Evolutionary conservation across 2,113 vertebrate genomes (phyloP).

Genomic region (Ptyas mucosa): DNA sequence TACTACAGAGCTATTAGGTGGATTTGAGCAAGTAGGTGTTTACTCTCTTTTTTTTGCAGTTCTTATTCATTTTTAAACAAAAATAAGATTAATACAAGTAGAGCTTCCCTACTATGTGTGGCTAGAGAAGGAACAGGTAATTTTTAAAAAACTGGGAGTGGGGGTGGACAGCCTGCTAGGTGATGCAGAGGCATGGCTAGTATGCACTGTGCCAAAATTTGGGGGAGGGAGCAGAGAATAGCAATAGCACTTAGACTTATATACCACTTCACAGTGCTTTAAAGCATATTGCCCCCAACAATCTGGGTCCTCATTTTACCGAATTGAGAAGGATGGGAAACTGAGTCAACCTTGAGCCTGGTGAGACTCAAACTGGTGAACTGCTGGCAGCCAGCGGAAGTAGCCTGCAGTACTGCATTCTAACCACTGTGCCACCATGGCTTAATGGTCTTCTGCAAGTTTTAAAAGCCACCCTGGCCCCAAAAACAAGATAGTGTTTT

Average conservation of each 20-base stretch:
- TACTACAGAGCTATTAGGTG: conserved; percentile 92
- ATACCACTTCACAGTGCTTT: no score
- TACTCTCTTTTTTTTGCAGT: background rate
- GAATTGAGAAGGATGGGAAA: no score
- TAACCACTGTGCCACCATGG: no score
- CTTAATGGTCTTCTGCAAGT: background rate
- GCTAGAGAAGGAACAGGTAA: background rate
- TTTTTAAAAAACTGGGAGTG: background rate
- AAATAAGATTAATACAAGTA: background rate
- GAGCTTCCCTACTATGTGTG: background rate
- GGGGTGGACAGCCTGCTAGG: background rate
- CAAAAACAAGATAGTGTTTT: background rate
- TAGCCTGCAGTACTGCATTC: no score
- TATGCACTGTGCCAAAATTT: background rate
- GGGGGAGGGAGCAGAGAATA: background rate
- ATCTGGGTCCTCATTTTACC: no score
- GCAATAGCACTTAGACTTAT: no score
- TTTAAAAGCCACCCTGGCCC: background rate
- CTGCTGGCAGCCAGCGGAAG: no score
- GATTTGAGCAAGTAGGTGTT: conserved; percentile 89
- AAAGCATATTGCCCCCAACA: no score
- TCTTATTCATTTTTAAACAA: background rate
- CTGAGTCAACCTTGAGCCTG: no score
- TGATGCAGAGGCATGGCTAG: background rate
- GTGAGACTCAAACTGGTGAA: no score